Percentiles rank a stretch among this genome's conserved stretches.
These are phyloP conservation scores for Motacilla tschutschensis DNA, from an alignment of 2,113 vertebrate genomes.

Conservation along the genomic window DNA sequence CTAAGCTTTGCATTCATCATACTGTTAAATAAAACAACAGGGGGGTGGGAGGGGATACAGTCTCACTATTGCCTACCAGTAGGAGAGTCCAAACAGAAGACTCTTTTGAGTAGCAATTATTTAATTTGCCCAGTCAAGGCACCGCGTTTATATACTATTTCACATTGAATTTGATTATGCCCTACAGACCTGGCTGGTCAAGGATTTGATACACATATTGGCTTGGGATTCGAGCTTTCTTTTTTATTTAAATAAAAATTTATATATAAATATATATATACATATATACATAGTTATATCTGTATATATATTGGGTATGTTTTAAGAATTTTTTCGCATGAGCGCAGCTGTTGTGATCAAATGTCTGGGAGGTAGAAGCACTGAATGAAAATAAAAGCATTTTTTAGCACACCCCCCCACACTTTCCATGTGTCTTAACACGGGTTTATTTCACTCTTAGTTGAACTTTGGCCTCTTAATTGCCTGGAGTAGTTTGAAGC, in stretches of 20 bases:
- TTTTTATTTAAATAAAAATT: constrained; percentile 86
- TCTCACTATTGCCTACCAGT: constrained; percentile 84
- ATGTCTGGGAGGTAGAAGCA: constrained; percentile 75
- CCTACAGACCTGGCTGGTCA: constrained; percentile 86
- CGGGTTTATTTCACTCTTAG: not conserved
- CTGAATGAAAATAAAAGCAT: constrained; percentile 66
- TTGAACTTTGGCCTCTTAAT: constrained; percentile 21
- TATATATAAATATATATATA: constrained; percentile 81
- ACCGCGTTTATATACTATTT: constrained; percentile 86
- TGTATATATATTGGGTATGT: constrained; percentile 83
- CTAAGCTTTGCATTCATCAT: constrained; percentile 76
- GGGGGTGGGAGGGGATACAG: constrained; percentile 64
- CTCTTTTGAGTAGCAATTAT: constrained; percentile 83
- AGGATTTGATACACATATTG: constrained; percentile 84
- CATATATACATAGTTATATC: constrained; percentile 80
- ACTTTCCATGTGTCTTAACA: constrained; percentile 25
- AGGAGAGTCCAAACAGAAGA: constrained; percentile 83
- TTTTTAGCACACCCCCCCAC: constrained; percentile 43
- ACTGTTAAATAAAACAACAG: constrained; percentile 70
- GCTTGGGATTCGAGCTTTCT: constrained; percentile 87
- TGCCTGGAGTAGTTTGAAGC: not conserved
- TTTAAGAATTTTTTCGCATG: constrained; percentile 83
- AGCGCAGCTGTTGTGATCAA: constrained; percentile 80
- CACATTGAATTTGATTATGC: constrained; percentile 88
- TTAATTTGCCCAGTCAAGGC: constrained; percentile 86